Evolutionary conservation across 2,113 vertebrate genomes (phyloP).

Genomic region (Natator depressus): DNA sequence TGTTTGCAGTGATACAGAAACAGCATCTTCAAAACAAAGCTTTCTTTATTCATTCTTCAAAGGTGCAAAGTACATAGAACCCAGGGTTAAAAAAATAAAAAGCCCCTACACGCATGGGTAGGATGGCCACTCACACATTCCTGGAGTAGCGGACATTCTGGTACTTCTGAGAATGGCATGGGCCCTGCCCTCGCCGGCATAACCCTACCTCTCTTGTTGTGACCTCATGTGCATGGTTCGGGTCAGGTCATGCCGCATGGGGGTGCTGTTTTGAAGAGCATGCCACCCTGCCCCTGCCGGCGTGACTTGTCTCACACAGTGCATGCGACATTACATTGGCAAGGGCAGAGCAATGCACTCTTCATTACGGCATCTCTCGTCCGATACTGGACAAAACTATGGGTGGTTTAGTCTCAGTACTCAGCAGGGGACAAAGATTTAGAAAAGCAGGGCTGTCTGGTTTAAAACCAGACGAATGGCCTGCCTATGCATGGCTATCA

Average conservation of each 20-base stretch:
- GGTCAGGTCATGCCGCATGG: background rate
- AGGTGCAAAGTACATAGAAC: background rate
- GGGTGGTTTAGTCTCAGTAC: background rate
- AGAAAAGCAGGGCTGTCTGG: background rate
- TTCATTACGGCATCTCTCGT: too few relatives aligned
- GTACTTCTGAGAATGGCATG: background rate
- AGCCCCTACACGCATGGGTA: background rate
- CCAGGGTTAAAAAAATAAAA: background rate
- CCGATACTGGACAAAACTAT: background rate
- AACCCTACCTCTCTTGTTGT: background rate
- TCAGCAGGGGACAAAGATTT: background rate
- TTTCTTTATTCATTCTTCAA: background rate
- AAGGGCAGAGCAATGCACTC: background rate
- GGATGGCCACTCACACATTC: background rate
- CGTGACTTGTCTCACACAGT: background rate
- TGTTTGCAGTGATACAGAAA: background rate
- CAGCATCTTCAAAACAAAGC: background rate
- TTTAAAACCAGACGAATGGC: background rate
- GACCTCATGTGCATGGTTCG: background rate
- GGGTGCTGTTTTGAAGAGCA: background rate
- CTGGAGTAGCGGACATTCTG: background rate
- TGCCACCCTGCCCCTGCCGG: background rate
- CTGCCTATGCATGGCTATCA: background rate
- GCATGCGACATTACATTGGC: background rate
- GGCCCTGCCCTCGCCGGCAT: background rate